Evolutionary conservation across 2,888 invertebrate genomes (phyloP).

Genomic region (Achlya flavicornis): DNA sequence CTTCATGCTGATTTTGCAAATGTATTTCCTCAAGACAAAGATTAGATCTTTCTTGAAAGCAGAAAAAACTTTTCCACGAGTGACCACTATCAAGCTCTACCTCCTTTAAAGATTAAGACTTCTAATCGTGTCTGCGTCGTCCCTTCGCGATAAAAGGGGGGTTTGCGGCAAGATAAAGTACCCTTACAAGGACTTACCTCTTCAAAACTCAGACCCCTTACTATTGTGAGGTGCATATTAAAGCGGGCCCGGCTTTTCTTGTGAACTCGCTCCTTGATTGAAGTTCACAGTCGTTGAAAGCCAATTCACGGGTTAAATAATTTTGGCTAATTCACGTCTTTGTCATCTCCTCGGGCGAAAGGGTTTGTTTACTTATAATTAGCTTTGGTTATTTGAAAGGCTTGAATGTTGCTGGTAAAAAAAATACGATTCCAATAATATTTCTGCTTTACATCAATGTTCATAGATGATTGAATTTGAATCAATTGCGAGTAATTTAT

Average conservation of each 20-base stretch:
- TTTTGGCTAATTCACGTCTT: conserved; percentile 59
- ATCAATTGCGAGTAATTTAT: not conserved
- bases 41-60: not conserved
- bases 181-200: conserved; percentile 71
- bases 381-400: conserved; percentile 32
- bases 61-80: conserved; percentile 40
- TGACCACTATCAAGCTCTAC: conserved; percentile 42
- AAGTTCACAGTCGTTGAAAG: conserved; percentile 62
- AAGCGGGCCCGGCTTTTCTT: conserved; percentile 67
- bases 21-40: not conserved
- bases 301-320: conserved; percentile 68
- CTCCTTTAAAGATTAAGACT: conserved; percentile 70
- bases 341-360: conserved; percentile 42
- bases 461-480: not conserved
- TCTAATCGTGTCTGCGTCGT: conserved; percentile 65
- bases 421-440: not conserved
- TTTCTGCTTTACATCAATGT: not conserved
- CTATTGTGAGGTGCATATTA: conserved; percentile 81
- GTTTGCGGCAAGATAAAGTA: conserved; percentile 77
- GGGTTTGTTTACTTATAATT: conserved; percentile 50
- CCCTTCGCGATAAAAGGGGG: conserved; percentile 61
- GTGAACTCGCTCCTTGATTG: conserved; percentile 69
- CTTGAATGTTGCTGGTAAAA: conserved; percentile 18
- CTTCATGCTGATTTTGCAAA: not conserved
- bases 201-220: conserved; percentile 72